Evolutionary conservation across 2,888 invertebrate species (phyloP).

Genomic region (Drosophila algonquin): DNA sequence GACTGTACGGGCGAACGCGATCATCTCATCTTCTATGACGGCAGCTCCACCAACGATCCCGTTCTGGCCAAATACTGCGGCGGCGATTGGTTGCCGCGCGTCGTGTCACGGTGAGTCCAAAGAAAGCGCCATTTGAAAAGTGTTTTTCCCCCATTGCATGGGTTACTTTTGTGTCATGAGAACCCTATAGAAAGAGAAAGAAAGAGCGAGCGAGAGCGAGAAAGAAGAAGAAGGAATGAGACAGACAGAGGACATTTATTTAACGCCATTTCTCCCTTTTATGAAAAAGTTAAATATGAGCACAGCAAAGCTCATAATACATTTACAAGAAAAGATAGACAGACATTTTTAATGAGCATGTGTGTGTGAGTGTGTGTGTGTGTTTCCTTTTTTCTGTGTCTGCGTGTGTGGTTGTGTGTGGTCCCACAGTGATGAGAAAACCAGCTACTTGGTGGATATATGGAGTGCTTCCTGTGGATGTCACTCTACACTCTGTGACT

Average conservation of each 20-base stretch:
- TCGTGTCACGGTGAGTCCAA: constrained; percentile 86
- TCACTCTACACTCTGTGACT: neutral
- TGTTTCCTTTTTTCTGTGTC: constrained; percentile 4
- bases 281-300: constrained; percentile 72
- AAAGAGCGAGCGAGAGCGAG: neutral
- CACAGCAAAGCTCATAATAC: constrained; percentile 63
- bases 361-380: constrained; percentile 28
- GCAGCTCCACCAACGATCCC: constrained; percentile 91
- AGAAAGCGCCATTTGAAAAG: constrained; percentile 1
- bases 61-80: constrained; percentile 94
- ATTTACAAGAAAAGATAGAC: constrained; percentile 62
- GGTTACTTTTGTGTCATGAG: constrained; percentile 5
- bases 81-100: constrained; percentile 92
- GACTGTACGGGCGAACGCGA: constrained; percentile 93
- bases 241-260: constrained; percentile 58
- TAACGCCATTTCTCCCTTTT: constrained; percentile 69
- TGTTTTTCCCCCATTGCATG: neutral
- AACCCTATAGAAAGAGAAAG: constrained; percentile 4
- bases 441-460: neutral
- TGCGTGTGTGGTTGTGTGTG: constrained; percentile 14
- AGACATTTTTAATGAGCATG: constrained; percentile 76
- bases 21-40: constrained; percentile 94
- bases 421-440: constrained; percentile 20
- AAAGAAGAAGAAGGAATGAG: neutral
- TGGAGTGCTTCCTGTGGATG: neutral